Evolutionary conservation across 2,888 invertebrate species (phyloP).

Genomic region (Drosophila conformis): DNA sequence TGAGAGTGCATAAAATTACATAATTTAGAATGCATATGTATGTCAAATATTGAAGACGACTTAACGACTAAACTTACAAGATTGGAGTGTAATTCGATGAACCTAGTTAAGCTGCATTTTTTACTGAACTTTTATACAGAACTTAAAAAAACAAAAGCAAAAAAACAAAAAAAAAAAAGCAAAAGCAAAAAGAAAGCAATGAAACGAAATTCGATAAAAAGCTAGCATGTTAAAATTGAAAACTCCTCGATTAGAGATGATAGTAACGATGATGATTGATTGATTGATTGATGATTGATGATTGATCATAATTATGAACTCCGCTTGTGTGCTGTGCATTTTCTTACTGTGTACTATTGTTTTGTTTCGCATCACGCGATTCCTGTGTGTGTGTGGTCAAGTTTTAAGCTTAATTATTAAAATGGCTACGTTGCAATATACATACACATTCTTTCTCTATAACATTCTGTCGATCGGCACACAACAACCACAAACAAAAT

Average conservation of each 20-base stretch:
- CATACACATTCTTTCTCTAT: constrained; percentile 52
- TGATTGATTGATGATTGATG: too few relatives aligned
- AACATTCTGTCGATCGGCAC: constrained; percentile 44
- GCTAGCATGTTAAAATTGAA: constrained; percentile 62
- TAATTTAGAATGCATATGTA: constrained; percentile 33
- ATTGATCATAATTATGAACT: constrained; percentile 18
- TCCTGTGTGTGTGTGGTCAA: constrained; percentile 23
- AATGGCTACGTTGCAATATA: constrained; percentile 71
- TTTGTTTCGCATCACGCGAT: constrained; percentile 23
- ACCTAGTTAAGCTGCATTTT: constrained; percentile 82
- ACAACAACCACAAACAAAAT: constrained; percentile 26
- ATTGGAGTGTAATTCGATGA: constrained; percentile 65
- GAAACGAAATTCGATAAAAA: constrained; percentile 48
- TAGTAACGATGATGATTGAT: constrained; percentile 7
- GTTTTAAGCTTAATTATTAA: constrained; percentile 53
- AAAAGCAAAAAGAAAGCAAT: constrained; percentile 9
- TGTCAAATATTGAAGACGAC: constrained; percentile 46
- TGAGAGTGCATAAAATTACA: constrained; percentile 35
- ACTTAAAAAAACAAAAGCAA: constrained; percentile 40
- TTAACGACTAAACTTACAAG: constrained; percentile 41
- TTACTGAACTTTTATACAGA: constrained; percentile 83
- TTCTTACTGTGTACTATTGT: constrained; percentile 28
- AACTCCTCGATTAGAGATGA: constrained; percentile 34
- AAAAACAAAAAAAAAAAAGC: constrained; percentile 5
- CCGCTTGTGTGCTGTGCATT: constrained; percentile 70